Base-by-base conservation (phyloP, 1,140 invertebrate species). In the Propsilocerus akamusi region DNA sequence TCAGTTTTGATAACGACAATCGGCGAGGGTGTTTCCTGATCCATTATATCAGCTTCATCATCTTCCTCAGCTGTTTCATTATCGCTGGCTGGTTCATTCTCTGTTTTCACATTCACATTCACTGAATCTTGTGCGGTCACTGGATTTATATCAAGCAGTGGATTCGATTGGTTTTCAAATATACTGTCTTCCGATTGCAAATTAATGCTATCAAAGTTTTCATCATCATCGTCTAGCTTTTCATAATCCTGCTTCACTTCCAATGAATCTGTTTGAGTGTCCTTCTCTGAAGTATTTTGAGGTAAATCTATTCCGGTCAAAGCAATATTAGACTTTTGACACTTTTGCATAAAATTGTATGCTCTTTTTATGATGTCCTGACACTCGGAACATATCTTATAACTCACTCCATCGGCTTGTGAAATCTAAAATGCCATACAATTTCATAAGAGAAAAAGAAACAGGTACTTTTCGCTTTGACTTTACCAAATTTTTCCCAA, bases 311-410 rank as follows among this genome's bases (percentile, higher is more conserved):
- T n/a, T 26, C 47, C 12, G 12, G 20, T 10, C 3, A 28, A 4
- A 5, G 12, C 5, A 5, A 20, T 8, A 23, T 49, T 48, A 10
- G 51, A 20, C 25, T 25, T 48, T 25, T 47, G 11, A 14, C 46
- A 48, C 28, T 48, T 46, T 25, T 25, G 12, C 12, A 34, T 48
- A 46, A 52, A 52, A 14, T 48, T 11, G 26, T 24, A 48, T 12
- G 47, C 6, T 11, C n/a, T n/a, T 48, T 26, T 24, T 12, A 52
- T 12, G 20, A 10, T 37, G 0, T 11, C 32, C 6, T 48, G 10
- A 48, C 51, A 52, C 11, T 48, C 17, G 11, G 8, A 14, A 48
- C 51, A 52, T 20, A 52, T 48, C 25, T 34, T n/a, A 41, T 8
- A 41, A 20, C 22, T 5, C 22, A 20, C 22, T 8, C 22, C 3